Percentiles rank a stretch among this genome's conserved stretches.
phyloP scores from a whole-genome alignment of 2,888 invertebrate genomes.

The Sipha maydis region DNA sequence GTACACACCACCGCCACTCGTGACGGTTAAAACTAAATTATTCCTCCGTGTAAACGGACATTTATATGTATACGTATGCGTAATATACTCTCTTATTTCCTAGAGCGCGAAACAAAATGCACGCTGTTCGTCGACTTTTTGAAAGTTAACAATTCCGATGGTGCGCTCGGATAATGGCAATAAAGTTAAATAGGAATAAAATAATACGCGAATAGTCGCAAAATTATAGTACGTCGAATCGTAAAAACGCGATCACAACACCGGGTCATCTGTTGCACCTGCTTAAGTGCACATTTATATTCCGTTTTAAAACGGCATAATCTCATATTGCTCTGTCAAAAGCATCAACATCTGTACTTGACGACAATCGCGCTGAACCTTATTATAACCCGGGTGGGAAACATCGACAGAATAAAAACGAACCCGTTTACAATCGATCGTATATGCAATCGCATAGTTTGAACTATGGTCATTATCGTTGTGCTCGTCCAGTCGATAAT shows the following conservation, averaged over 20 bases:
- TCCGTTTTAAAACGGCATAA: conserved; percentile 4
- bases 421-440: no score
- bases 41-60: no score
- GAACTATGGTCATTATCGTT: no score
- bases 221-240: background rate
- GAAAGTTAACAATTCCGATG: background rate
- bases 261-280: conserved; percentile 47
- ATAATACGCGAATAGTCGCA: background rate
- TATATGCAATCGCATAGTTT: no score
- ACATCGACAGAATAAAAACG: background rate
- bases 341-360: conserved; percentile 12
- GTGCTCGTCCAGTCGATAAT: no score
- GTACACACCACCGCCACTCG: no score
- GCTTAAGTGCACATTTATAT: conserved; percentile 16
- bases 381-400: background rate
- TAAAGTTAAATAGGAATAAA: background rate
- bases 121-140: no score
- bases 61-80: no score
- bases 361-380: background rate
- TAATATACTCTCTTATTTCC: background rate
- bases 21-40: no score
- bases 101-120: background rate
- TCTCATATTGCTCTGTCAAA: conserved; percentile 5
- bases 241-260: background rate
- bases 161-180: background rate